Evolutionary conservation across 2,888 invertebrate genomes (phyloP).

Genomic region (Danaus chrysippus): DNA sequence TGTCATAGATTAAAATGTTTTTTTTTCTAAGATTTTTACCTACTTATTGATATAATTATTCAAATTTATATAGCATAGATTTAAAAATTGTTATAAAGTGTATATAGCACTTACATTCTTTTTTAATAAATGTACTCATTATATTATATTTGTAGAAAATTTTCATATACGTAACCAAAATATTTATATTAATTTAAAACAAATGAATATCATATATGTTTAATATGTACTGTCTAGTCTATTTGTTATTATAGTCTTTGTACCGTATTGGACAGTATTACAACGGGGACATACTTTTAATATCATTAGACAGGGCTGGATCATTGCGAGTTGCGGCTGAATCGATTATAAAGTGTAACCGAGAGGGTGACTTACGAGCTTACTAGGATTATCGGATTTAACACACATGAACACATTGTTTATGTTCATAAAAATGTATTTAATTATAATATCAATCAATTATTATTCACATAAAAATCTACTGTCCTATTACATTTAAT

Average conservation of each 20-base stretch:
- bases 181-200: background rate
- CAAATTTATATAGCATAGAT: too few species aligned
- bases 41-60: background rate
- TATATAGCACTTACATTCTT: too few species aligned
- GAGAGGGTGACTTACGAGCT: constrained; percentile 34
- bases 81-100: too few species aligned
- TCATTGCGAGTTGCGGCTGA: constrained; percentile 61
- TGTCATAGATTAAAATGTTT: constrained; percentile 39
- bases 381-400: constrained; percentile 20
- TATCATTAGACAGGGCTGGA: constrained; percentile 71
- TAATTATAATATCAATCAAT: background rate
- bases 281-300: constrained; percentile 76
- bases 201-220: background rate
- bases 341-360: constrained; percentile 57
- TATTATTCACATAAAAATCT: too few species aligned
- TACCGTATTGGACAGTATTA: constrained; percentile 54
- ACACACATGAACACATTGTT: background rate
- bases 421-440: background rate
- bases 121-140: too few species aligned
- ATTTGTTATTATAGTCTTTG: constrained; percentile 43
- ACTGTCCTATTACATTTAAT: too few species aligned
- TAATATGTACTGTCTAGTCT: constrained; percentile 15
- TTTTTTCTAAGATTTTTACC: constrained; percentile 13
- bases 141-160: too few species aligned
- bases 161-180: background rate